Conservation (phyloP, 2,797 vertebrate genomes). For the Enteromius unitaeniatus region DNA sequence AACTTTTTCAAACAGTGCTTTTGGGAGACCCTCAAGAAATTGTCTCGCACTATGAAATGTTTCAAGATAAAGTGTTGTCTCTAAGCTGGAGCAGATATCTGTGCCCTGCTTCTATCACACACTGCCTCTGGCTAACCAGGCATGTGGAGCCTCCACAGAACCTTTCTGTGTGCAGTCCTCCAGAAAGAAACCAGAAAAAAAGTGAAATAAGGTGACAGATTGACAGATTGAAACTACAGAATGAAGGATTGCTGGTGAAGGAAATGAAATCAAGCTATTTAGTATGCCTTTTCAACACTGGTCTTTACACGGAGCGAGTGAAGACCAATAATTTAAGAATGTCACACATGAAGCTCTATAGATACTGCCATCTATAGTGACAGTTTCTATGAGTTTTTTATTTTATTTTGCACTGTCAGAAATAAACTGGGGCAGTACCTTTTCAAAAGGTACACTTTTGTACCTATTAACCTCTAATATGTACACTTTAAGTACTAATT, state of each 20-base stretch:
- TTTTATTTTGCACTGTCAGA: too few species aligned
- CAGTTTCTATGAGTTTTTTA: too few species aligned
- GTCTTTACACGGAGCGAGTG: neutral
- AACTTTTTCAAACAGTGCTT: neutral
- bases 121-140: neutral
- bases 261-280: neutral
- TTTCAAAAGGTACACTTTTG: too few species aligned
- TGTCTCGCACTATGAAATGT: neutral
- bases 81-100: neutral
- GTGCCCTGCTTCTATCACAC: neutral
- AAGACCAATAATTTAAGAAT: constrained; percentile 5
- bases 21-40: neutral
- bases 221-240: constrained; percentile 25
- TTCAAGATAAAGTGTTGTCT: neutral
- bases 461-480: too few species aligned
- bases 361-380: neutral
- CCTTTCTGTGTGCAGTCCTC: neutral
- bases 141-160: neutral
- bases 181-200: neutral
- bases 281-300: neutral
- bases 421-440: too few species aligned
- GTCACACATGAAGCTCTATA: neutral
- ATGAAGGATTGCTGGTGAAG: neutral
- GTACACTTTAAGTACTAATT: too few species aligned
- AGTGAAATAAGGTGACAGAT: constrained; percentile 15